These are phyloP conservation scores for Thymelicus acteon DNA, from an alignment of 2,888 invertebrate species.

Conservation along the genomic window DNA sequence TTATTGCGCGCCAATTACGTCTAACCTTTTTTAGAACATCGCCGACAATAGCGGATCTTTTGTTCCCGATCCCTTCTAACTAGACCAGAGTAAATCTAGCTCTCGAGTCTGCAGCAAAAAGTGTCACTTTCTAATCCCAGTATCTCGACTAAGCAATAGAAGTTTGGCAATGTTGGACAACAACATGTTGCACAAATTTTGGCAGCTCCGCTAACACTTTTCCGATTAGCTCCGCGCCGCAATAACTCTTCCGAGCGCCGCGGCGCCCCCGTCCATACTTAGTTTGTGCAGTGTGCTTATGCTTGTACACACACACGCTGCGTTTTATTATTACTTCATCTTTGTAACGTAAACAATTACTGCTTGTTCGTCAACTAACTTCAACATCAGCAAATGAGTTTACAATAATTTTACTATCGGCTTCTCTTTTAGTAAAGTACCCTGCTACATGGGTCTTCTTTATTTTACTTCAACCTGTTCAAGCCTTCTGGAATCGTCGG, in stretches of 20 bases:
- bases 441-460: not conserved
- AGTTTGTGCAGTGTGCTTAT: not conserved
- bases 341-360: not conserved
- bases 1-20: constrained; percentile 35
- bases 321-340: not conserved
- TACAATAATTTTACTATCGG: not conserved
- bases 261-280: not conserved
- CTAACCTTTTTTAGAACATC: constrained; percentile 37
- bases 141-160: constrained; percentile 33
- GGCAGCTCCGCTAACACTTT: constrained; percentile 38
- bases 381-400: not conserved
- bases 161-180: constrained; percentile 34
- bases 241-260: constrained; percentile 20
- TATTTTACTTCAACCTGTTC: not conserved
- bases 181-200: constrained; percentile 39
- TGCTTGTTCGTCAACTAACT: not conserved
- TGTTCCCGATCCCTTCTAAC: constrained; percentile 36
- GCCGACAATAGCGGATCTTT: constrained; percentile 34
- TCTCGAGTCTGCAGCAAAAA: constrained; percentile 33
- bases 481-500: constrained; percentile 1
- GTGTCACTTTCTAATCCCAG: constrained; percentile 37
- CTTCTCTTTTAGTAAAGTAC: not conserved
- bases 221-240: constrained; percentile 33
- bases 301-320: not conserved
- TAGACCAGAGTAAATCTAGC: constrained; percentile 37